These are phyloP conservation scores for Cossypha heuglini DNA, from an alignment of 2,797 vertebrate genomes.

Conservation along the genomic window DNA sequence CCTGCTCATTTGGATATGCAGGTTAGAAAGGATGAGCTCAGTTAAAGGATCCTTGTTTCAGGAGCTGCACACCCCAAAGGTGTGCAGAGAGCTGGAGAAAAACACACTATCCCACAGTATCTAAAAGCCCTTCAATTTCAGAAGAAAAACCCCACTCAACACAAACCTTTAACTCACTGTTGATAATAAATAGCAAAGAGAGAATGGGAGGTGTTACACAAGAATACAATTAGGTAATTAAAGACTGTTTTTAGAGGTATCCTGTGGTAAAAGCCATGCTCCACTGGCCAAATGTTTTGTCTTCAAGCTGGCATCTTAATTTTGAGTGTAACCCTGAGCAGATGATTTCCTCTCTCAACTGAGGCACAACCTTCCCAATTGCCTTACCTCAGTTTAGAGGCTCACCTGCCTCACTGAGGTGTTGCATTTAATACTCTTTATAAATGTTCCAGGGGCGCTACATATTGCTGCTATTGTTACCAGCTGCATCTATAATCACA, in stretches of 20 bases:
- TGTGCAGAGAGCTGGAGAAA: neutral
- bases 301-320: neutral
- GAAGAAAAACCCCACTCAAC: neutral
- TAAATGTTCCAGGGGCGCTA: neutral
- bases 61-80: neutral
- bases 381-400: neutral
- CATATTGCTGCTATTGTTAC: neutral
- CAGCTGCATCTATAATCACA: neutral
- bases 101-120: neutral
- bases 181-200: neutral
- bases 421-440: neutral
- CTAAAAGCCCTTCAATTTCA: neutral
- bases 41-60: neutral
- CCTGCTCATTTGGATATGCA: fast-evolving
- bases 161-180: neutral
- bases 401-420: neutral
- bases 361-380: neutral
- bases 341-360: neutral
- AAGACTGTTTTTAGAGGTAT: neutral
- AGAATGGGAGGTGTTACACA: neutral
- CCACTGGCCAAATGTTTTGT: neutral
- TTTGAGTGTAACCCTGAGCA: neutral
- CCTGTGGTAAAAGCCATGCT: neutral
- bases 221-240: neutral
- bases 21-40: neutral